phyloP scores from a whole-genome alignment of 2,797 vertebrate genomes.

The Xyrichtys novacula region DNA sequence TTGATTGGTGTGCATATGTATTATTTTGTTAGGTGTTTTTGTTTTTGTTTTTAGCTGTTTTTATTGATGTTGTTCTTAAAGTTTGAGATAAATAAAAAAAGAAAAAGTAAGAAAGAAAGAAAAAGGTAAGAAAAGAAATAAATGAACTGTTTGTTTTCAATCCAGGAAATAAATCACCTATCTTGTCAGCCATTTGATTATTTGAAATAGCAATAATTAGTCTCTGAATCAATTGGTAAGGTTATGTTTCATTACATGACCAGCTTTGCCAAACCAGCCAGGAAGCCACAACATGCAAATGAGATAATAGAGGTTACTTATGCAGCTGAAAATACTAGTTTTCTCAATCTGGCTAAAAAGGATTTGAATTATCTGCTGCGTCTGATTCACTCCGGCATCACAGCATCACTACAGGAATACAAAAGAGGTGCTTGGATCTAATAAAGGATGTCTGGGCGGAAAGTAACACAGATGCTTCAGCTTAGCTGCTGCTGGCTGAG shows the following conservation, averaged over 20 bases:
- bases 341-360: slow-evolving; percentile 22
- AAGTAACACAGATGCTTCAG: slow-evolving; percentile 41
- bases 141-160: too few relatives aligned
- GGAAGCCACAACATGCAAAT: background rate
- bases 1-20: too few relatives aligned
- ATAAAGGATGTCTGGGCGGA: slow-evolving; percentile 48
- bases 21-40: too few relatives aligned
- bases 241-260: background rate
- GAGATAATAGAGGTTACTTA: background rate
- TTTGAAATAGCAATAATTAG: background rate
- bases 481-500: slow-evolving; percentile 46
- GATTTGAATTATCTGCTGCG: slow-evolving; percentile 23
- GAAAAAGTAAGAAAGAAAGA: too few relatives aligned
- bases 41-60: too few relatives aligned
- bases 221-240: background rate
- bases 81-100: too few relatives aligned
- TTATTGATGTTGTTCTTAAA: too few relatives aligned
- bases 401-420: slow-evolving; percentile 39
- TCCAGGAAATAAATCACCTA: too few relatives aligned
- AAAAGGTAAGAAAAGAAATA: too few relatives aligned
- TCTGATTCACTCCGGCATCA: slow-evolving; percentile 22
- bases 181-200: too few relatives aligned
- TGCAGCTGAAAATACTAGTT: slow-evolving; percentile 3
- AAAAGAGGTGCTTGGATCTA: slow-evolving; percentile 43
- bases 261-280: too few relatives aligned